phyloP scores from a whole-genome alignment of 1,140 invertebrate species.

The Drosophila persimilis region DNA sequence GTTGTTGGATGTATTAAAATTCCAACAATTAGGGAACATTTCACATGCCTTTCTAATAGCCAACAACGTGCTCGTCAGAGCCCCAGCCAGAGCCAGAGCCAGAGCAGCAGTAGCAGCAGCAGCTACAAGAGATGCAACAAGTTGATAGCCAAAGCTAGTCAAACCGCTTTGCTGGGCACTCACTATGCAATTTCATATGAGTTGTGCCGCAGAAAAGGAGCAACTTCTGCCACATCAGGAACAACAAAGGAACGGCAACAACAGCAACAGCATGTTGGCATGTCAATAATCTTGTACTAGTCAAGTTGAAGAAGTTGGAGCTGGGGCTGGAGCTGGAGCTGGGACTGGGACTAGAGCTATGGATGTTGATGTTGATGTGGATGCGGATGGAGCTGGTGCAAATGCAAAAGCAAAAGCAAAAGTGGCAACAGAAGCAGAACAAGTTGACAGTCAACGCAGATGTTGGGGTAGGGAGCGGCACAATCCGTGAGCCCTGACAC shows the following conservation, averaged over 20 bases:
- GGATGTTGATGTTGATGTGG: background rate
- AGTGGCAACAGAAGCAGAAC: conserved; percentile 37
- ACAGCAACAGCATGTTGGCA: conserved; percentile 77
- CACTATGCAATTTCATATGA: conserved; percentile 68
- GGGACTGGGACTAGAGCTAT: background rate
- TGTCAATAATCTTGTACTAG: conserved; percentile 75
- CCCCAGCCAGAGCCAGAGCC: background rate
- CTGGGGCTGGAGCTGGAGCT: background rate
- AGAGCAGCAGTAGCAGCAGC: background rate
- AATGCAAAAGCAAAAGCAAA: conserved; percentile 51
- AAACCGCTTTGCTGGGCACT: conserved; percentile 56
- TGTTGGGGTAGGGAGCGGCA: too few relatives aligned
- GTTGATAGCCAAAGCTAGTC: conserved; percentile 54
- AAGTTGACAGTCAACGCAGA: conserved; percentile 16
- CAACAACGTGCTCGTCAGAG: conserved; percentile 58
- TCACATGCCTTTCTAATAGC: conserved; percentile 81
- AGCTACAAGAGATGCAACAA: conserved; percentile 61
- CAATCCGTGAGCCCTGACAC: too few relatives aligned
- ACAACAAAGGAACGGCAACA: conserved; percentile 15
- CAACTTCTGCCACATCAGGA: background rate
- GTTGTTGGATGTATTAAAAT: conserved; percentile 72
- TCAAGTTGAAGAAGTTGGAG: conserved; percentile 7
- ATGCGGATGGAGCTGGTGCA: background rate
- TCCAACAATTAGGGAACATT: conserved; percentile 81
- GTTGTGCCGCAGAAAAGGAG: conserved; percentile 36